Conservation (phyloP, 1,140 invertebrate species). For the Odontomachus brunneus region DNA sequence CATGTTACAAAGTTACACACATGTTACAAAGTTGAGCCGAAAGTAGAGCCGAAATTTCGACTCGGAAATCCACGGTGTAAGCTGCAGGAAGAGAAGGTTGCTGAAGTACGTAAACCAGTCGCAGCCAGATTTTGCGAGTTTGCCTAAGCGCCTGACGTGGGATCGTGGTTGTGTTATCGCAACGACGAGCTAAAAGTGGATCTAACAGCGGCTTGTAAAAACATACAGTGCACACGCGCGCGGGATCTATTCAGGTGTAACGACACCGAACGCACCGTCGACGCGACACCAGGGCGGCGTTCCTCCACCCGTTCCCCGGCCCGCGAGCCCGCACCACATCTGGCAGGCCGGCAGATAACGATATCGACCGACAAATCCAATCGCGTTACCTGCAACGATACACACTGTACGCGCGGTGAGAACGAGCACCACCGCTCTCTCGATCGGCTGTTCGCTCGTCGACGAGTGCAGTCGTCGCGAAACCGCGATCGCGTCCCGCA, state of each 20-base stretch:
- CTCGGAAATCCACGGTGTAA: no score
- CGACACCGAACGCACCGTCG: slow-evolving; percentile 1
- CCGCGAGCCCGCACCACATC: slow-evolving; percentile 43
- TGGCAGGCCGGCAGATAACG: slow-evolving; percentile 56
- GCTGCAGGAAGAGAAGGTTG: not conserved
- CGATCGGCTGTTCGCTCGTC: no score
- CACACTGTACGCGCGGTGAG: no score
- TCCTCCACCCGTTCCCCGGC: slow-evolving; percentile 7
- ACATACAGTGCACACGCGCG: not conserved
- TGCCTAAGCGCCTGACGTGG: slow-evolving; percentile 14
- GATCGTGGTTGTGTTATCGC: slow-evolving; percentile 55
- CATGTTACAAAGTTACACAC: no score
- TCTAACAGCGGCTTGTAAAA: slow-evolving; percentile 25
- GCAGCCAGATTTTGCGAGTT: slow-evolving; percentile 41
- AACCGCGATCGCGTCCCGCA: no score
- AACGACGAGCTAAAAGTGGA: slow-evolving; percentile 24
- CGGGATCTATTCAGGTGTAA: slow-evolving; percentile 45
- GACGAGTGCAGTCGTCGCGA: no score
- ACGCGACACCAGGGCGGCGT: not conserved
- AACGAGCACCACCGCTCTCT: no score
- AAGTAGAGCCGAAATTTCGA: no score
- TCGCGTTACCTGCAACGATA: slow-evolving; percentile 35
- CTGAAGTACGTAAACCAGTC: slow-evolving; percentile 42
- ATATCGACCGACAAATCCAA: slow-evolving; percentile 40
- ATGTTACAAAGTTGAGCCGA: no score